Evolutionary conservation across 2,797 vertebrate genomes (phyloP).

Genomic region (Catharus ustulatus): DNA sequence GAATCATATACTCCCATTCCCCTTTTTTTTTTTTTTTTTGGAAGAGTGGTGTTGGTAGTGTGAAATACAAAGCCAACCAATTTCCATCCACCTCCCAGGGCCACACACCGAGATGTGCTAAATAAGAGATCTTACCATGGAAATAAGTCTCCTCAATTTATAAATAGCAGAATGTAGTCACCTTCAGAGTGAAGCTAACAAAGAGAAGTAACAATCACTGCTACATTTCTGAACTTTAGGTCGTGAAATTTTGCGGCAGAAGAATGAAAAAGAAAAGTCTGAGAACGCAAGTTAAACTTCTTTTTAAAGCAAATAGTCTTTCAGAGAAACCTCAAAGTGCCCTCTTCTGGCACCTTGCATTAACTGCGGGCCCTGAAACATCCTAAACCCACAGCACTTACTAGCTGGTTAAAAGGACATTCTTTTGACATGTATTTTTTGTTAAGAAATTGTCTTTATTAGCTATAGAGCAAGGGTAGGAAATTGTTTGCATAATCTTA

Average conservation of each 20-base stretch:
- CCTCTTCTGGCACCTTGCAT: conserved; percentile 41
- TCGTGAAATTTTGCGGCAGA: not conserved
- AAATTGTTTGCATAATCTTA: not conserved
- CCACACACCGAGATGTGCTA: not conserved
- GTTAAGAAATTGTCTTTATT: not conserved
- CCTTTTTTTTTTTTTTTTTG: not conserved
- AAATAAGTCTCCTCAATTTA: not conserved
- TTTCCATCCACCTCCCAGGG: not conserved
- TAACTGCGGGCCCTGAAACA: not conserved
- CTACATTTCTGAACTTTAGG: not conserved
- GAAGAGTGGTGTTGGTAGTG: too few species aligned
- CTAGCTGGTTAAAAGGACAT: not conserved
- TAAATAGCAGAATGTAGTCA: not conserved
- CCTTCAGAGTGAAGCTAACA: not conserved
- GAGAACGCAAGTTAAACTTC: not conserved
- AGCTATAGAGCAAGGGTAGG: not conserved
- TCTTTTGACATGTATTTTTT: not conserved
- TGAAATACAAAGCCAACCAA: not conserved
- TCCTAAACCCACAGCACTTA: accelerated
- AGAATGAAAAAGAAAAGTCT: not conserved
- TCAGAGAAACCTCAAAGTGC: conserved; percentile 32
- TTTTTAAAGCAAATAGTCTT: not conserved
- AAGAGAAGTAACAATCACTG: not conserved
- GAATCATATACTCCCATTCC: not conserved
- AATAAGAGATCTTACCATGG: not conserved